phyloP scores from a whole-genome alignment of 2,888 invertebrate genomes.

The Gymnoscelis rufifasciata region DNA sequence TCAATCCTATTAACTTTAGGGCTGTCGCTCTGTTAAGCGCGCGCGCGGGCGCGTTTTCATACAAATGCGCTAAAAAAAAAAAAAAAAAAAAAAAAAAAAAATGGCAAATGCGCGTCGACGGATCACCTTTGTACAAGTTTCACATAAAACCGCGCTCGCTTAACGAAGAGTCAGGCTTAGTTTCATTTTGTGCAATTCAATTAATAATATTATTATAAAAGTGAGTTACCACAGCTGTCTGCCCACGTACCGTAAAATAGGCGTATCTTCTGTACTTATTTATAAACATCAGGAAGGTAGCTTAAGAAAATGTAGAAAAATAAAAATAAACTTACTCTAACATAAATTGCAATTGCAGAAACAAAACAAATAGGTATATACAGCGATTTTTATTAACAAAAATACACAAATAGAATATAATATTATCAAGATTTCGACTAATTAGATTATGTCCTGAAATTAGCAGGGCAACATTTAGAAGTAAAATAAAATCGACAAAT shows the following conservation, averaged over 20 bases:
- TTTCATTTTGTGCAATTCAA: no score
- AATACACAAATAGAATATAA: slow-evolving; percentile 7
- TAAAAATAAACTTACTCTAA: slow-evolving; percentile 27
- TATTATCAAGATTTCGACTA: neutral
- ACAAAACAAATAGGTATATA: slow-evolving; percentile 26
- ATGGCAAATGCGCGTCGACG: no score
- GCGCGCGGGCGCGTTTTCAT: no score
- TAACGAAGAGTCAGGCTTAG: no score
- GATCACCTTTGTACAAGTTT: no score
- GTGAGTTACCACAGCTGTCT: neutral
- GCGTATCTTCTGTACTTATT: slow-evolving; percentile 1
- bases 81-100: no score
- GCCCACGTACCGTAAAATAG: neutral
- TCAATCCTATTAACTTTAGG: no score
- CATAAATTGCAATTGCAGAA: slow-evolving; percentile 15
- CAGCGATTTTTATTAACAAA: slow-evolving; percentile 20
- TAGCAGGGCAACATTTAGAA: neutral
- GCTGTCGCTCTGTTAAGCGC: no score
- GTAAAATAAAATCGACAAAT: neutral
- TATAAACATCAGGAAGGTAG: neutral
- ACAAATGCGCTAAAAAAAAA: no score
- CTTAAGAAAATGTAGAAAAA: slow-evolving; percentile 18
- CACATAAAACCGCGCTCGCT: no score
- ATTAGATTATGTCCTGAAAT: neutral
- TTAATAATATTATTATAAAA: neutral